phyloP scores from a whole-genome alignment of 2,888 invertebrate genomes.

The Drosophila aldrichi region DNA sequence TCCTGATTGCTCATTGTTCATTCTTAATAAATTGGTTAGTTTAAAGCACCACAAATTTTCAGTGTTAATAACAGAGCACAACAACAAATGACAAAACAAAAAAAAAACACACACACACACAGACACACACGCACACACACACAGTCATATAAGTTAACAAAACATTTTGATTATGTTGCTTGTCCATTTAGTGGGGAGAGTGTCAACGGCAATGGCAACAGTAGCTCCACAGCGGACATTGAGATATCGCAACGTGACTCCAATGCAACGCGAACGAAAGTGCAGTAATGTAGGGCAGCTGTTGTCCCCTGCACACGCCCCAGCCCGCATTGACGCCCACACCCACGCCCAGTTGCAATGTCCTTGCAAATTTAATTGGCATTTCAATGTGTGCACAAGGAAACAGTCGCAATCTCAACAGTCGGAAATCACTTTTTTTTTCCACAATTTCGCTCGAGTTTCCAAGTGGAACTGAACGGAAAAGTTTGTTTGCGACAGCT shows the following conservation, averaged over 20 bases:
- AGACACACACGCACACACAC: conserved; percentile 13
- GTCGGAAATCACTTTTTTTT: conserved; percentile 38
- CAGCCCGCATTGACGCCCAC: neutral
- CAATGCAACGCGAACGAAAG: conserved; percentile 49
- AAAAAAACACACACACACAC: conserved; percentile 6
- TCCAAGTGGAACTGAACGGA: conserved; percentile 29
- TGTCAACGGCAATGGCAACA: conserved; percentile 59
- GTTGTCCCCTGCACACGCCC: conserved; percentile 1
- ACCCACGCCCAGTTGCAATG: conserved; percentile 26
- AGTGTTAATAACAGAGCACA: conserved; percentile 49
- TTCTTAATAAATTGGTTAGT: conserved; percentile 69
- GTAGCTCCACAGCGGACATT: conserved; percentile 75
- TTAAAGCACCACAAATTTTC: conserved; percentile 59
- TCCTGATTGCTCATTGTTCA: conserved; percentile 61
- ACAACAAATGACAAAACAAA: conserved; percentile 20
- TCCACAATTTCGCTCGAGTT: conserved; percentile 19
- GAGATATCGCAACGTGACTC: conserved; percentile 74
- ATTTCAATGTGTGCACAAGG: conserved; percentile 48
- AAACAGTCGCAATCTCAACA: conserved; percentile 44
- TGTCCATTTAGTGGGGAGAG: conserved; percentile 73
- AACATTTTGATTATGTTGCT: conserved; percentile 67
- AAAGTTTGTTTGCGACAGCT: conserved; percentile 48
- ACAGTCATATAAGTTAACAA: conserved; percentile 32
- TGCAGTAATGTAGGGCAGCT: conserved; percentile 45
- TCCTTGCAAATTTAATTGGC: conserved; percentile 47